Base-by-base conservation (phyloP, 2,113 vertebrate species). In the Vulpes lagopus region DNA sequence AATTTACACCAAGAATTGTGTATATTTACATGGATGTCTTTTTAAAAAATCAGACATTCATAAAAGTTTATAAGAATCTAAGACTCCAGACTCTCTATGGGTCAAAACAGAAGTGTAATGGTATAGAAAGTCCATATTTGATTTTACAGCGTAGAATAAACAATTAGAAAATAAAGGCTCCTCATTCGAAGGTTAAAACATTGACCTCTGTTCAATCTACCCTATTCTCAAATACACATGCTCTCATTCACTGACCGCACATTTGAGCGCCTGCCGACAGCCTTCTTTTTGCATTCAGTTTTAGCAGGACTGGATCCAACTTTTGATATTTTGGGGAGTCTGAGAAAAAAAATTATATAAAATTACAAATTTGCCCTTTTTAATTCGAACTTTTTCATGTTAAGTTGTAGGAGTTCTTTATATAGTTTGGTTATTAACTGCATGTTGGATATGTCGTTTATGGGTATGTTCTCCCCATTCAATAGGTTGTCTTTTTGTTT, bases 41-140 rank as follows among this genome's bases (percentile, higher is more conserved):
- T 82, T 79, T 59, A 71, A 64, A 79, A 62, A 71, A 96, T 86
- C n/a, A 86, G 15, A 90, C 49, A 23, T 76, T 94, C 73, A 94
- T n/a, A 14, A 20, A 96, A 23, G 35, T 64, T 43, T 64, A 6
- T 35, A 49, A 43, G 11, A 64, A 51, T 83, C 59, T 59, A 62
- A 93, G 64, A 60, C 38, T 83, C 53, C 69, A 62, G 19, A 59
- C 1, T 62, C 53, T n/a, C 38, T 60, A 53, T 1, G 79, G 59
- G 25, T 84, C 90, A 95, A 84, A 79, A 92, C 3, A 87, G 53
- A 49, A 53, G 43, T 74, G 91, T 43, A 65, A 49, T 51, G 16
- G 67, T 53, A 84, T 16, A 51, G 17, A 79, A 82, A 38, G 49
- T 71, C 80, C 8, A 0, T 53, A 62, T 76, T 78, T 65, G 5